Base-by-base conservation (phyloP, 2,888 invertebrate genomes). In the Lasioglossum villosulum region DNA sequence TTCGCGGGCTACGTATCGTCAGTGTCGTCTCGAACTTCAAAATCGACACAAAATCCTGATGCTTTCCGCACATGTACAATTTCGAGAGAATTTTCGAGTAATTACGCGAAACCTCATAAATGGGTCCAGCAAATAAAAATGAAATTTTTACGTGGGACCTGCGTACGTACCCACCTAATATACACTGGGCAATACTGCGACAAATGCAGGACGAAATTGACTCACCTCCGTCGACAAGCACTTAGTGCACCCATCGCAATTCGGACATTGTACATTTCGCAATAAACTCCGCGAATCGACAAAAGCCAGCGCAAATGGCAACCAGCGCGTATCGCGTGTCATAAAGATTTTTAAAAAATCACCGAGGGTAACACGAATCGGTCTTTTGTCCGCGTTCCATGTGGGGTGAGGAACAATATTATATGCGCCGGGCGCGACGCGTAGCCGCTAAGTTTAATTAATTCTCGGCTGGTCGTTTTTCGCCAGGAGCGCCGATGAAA, bases 381-480 rank as follows among this genome's bases (percentile, higher is more conserved):
- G 16, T 16, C 52, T n/a, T 68, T 77, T 77, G 68, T 68, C n/a
- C 45, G 48, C 10, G 37, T 70, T 63, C 27, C 2, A 6, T 27
- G 37, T 27, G 66, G 19, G 23, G n/a, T 1, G 66, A 76, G 66
- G 30, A 76, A 66, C 52, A 52, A 68, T 68, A 68, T 66, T 63
- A 66, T 63, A 30, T 48, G 14, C 6, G 56, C 16, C 16, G n/a
- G 34, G 42, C 14, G 42, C 42, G 42, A 42, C 59, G 70, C 45
- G 39, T 39, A 23, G 42, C 39, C 8, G 48, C 48, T 42, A 71
- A 34, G 72, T 72, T 83, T 82, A 76, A 83, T 82, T 76, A 83
- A 81, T 83, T 83, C 81, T 48, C 52, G 59, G 12, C 34, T 16
- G 39, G 52, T 73, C 76, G 81, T 72, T 81, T 83, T 82, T 81